A percentile compares a stretch with the other conserved stretches of the same genome.
Evolutionary conservation across 2,797 vertebrate species (phyloP).

Genomic region (Spondyliosoma cantharus): DNA sequence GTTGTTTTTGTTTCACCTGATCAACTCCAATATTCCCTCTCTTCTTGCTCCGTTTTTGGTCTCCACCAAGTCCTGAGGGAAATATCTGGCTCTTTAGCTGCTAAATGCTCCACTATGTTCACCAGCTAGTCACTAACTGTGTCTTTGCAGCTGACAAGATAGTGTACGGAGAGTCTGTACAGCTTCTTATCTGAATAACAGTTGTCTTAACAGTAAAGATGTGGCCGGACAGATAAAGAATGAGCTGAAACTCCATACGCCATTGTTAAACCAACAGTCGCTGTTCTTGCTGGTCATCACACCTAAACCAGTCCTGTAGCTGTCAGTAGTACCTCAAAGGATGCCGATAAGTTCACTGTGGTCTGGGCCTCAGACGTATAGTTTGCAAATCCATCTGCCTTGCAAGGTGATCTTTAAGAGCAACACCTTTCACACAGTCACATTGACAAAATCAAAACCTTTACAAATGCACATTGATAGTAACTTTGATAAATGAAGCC

Average conservation of each 20-base stretch:
- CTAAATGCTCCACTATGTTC: not conserved
- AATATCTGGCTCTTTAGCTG: not conserved
- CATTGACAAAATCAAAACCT: not conserved
- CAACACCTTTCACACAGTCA: too few relatives aligned
- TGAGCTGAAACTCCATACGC: not conserved
- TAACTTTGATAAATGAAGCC: not conserved
- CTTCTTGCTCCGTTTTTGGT: slow-evolving; percentile 3
- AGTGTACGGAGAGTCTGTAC: too few relatives aligned
- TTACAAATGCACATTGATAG: not conserved
- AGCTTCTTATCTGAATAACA: not conserved
- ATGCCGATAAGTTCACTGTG: too few relatives aligned
- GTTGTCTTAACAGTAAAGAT: not conserved
- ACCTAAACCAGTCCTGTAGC: too few relatives aligned
- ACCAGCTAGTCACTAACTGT: not conserved
- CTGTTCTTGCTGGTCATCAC: too few relatives aligned
- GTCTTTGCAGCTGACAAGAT: not conserved
- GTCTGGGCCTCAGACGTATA: too few relatives aligned
- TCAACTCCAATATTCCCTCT: too few relatives aligned
- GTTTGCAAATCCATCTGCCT: too few relatives aligned
- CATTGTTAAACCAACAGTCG: too few relatives aligned
- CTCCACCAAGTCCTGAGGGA: not conserved
- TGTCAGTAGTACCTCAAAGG: too few relatives aligned
- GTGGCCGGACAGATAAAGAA: not conserved
- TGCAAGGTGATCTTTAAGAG: too few relatives aligned
- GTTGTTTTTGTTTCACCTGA: too few relatives aligned